These are phyloP conservation scores for Novumbra hubbsi DNA, from an alignment of 2,797 vertebrate genomes.

Conservation along the genomic window DNA sequence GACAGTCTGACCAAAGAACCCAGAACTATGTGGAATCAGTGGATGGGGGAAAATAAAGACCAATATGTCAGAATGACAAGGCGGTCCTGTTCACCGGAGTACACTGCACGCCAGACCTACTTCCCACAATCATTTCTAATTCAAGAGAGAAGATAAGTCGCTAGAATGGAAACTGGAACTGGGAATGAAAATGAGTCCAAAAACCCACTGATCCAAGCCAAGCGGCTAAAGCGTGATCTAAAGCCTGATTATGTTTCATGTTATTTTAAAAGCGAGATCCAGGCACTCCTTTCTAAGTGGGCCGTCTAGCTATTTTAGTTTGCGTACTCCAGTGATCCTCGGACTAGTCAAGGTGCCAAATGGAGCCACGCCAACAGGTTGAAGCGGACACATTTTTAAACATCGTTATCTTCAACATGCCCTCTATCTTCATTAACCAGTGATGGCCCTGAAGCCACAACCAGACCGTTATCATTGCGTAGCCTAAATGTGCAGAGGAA, in stretches of 20 bases:
- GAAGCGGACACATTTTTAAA: background rate
- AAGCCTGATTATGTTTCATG: too few relatives aligned
- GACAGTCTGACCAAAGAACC: background rate
- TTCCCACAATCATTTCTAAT: background rate
- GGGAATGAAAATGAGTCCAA: background rate
- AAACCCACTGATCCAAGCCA: background rate
- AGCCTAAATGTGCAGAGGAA: background rate
- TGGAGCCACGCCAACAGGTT: too few relatives aligned
- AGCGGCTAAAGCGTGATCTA: background rate
- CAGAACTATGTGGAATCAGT: background rate
- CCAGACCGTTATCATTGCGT: background rate
- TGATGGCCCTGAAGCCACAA: background rate
- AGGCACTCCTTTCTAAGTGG: background rate
- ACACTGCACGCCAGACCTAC: background rate
- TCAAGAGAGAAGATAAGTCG: background rate
- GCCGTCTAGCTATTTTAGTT: background rate
- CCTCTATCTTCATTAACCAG: background rate
- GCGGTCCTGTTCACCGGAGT: background rate
- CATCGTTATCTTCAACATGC: background rate
- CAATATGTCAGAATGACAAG: background rate
- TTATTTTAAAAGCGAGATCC: background rate
- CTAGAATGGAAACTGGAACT: background rate
- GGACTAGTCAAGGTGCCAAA: background rate
- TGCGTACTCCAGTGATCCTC: background rate
- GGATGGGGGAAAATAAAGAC: too few relatives aligned